Evolutionary conservation across 37 sponge, comb jelly and placozoan genomes (phyloP).

Genomic region (Aplysina aerophoba): DNA sequence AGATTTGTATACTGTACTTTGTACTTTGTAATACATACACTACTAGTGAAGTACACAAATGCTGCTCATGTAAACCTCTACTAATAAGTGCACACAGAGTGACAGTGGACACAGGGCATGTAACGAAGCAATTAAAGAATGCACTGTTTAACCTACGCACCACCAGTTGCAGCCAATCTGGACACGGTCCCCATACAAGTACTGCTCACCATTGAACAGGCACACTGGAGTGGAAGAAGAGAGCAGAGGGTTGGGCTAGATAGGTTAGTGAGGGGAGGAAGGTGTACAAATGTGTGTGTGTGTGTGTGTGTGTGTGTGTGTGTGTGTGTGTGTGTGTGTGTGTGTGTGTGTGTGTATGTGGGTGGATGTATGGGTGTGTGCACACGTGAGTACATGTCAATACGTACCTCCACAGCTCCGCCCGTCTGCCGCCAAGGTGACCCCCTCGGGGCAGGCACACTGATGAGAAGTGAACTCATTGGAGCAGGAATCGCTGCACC

Average conservation of each 20-base stretch:
- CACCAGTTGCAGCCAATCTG: constrained; percentile 85
- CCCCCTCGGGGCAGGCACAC: constrained; percentile 65
- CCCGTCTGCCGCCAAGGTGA: constrained; percentile 57
- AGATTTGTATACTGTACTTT: no score
- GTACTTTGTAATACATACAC: no score
- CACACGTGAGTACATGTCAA: background rate
- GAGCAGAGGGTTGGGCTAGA: background rate
- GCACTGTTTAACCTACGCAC: constrained; percentile 32
- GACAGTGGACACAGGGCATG: background rate
- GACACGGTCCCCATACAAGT: constrained; percentile 74
- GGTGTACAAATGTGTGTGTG: background rate
- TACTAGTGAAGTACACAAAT: no score
- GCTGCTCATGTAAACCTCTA: no score
- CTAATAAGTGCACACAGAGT: background rate
- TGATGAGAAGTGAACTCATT: constrained; percentile 46
- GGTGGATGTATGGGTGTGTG: no score
- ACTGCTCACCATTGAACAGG: constrained; percentile 58
- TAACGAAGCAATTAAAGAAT: background rate
- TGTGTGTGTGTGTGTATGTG: no score
- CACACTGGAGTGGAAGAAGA: constrained; percentile 58
- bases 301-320: no score
- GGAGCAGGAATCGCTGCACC: constrained; percentile 61
- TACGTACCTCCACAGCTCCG: constrained; percentile 77
- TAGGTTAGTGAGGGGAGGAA: background rate
- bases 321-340: no score